These are phyloP conservation scores for Rhabdophis nuchalis DNA, from an alignment of 2,797 vertebrate genomes.

Conservation along the genomic window DNA sequence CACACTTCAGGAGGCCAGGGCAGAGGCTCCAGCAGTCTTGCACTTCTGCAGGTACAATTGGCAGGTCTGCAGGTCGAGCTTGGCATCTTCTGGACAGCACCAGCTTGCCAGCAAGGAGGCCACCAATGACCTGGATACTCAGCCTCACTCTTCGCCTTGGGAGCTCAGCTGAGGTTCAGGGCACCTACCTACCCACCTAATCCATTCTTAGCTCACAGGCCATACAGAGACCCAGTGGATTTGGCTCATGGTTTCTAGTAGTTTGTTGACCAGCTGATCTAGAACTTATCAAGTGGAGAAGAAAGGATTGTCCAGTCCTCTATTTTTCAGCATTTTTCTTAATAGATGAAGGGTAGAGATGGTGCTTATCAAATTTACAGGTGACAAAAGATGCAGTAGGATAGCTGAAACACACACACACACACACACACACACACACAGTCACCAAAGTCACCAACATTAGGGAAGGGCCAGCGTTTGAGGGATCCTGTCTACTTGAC, in stretches of 20 bases:
- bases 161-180: background rate
- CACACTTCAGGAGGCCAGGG: background rate
- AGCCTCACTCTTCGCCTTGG: background rate
- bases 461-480: background rate
- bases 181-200: background rate
- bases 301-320: background rate
- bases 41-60: background rate
- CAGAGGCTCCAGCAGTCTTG: background rate
- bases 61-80: background rate
- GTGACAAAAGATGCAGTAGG: background rate
- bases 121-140: background rate
- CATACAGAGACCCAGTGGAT: background rate
- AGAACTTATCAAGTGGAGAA: background rate
- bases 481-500: background rate
- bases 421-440: background rate
- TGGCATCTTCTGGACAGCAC: background rate
- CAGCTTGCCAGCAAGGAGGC: background rate
- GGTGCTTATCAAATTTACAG: background rate
- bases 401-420: background rate
- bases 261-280: background rate
- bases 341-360: background rate
- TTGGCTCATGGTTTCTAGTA: background rate
- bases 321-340: background rate
- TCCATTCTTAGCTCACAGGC: background rate
- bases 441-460: background rate